These are phyloP conservation scores for Marmota flaviventris DNA, from an alignment of 2,113 vertebrate genomes.

Conservation along the genomic window DNA sequence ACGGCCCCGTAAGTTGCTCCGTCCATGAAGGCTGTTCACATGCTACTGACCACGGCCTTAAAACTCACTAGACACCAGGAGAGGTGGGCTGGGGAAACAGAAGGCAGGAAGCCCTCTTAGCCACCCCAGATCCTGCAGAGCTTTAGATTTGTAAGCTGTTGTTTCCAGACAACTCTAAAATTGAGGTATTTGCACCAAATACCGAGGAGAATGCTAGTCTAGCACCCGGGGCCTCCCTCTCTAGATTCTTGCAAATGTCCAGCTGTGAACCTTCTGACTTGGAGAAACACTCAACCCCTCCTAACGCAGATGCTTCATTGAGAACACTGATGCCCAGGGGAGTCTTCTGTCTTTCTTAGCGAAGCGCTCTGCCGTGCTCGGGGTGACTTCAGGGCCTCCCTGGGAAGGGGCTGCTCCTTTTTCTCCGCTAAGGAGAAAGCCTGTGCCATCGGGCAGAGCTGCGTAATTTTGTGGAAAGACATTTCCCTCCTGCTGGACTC, in stretches of 20 bases:
- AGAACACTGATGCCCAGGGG: too few relatives aligned
- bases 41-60: fast-evolving
- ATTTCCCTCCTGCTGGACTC: not conserved
- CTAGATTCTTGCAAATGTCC: not conserved
- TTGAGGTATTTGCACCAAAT: not conserved
- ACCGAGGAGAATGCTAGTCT: fast-evolving
- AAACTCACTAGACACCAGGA: fast-evolving
- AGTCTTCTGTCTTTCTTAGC: too few relatives aligned
- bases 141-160: fast-evolving
- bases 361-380: fast-evolving
- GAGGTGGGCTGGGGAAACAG: too few relatives aligned
- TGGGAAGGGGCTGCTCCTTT: not conserved
- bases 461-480: not conserved
- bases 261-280: too few relatives aligned
- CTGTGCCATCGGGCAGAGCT: not conserved
- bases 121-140: not conserved
- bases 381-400: not conserved
- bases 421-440: not conserved
- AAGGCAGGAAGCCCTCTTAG: not conserved
- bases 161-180: not conserved
- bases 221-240: fast-evolving
- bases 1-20: too few relatives aligned
- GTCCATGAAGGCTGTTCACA: fast-evolving
- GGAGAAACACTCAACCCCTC: too few relatives aligned
- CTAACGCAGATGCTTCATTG: too few relatives aligned